Percentiles rank a stretch among this genome's conserved stretches.
Evolutionary conservation across 2,113 vertebrate species (phyloP).

Genomic region (Pachypanchax playfairii): DNA sequence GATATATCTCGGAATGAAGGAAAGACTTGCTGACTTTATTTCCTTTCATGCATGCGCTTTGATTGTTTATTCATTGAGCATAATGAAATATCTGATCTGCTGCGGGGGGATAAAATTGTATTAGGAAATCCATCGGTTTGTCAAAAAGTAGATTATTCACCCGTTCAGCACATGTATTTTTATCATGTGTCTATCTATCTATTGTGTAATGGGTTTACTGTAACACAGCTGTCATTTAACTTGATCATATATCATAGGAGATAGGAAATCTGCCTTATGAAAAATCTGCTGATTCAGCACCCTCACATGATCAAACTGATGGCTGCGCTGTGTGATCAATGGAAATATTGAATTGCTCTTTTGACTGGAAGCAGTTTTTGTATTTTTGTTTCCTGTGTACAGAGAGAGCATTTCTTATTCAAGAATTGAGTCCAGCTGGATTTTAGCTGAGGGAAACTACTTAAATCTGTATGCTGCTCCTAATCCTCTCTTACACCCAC

Average conservation of each 20-base stretch:
- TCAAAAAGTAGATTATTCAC: conserved; percentile 33
- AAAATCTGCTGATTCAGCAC: conserved; percentile 23
- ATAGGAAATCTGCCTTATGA: background rate
- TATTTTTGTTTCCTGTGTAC: background rate
- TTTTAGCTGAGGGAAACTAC: conserved; percentile 32
- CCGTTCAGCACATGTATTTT: conserved; percentile 9
- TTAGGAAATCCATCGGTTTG: conserved; percentile 24
- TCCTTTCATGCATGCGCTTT: conserved; percentile 14
- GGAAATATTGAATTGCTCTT: conserved; percentile 4
- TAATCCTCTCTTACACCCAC: conserved; percentile 53
- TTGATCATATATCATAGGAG: background rate
- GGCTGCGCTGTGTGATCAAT: conserved; percentile 10
- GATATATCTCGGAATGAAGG: conserved; percentile 22
- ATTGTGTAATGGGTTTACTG: conserved; percentile 12
- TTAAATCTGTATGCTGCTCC: conserved; percentile 57
- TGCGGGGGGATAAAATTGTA: conserved; percentile 22
- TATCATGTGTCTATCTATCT: too few species aligned
- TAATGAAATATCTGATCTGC: conserved; percentile 40
- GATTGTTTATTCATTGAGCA: conserved; percentile 30
- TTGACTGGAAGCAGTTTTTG: background rate
- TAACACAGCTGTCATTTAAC: background rate
- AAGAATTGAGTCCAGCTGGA: conserved; percentile 36
- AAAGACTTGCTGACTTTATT: conserved; percentile 32
- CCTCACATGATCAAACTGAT: conserved; percentile 10
- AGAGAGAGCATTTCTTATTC: conserved; percentile 26